Evolutionary conservation across 2,797 vertebrate species (phyloP).

Genomic region (Pyrrhura leucotis): DNA sequence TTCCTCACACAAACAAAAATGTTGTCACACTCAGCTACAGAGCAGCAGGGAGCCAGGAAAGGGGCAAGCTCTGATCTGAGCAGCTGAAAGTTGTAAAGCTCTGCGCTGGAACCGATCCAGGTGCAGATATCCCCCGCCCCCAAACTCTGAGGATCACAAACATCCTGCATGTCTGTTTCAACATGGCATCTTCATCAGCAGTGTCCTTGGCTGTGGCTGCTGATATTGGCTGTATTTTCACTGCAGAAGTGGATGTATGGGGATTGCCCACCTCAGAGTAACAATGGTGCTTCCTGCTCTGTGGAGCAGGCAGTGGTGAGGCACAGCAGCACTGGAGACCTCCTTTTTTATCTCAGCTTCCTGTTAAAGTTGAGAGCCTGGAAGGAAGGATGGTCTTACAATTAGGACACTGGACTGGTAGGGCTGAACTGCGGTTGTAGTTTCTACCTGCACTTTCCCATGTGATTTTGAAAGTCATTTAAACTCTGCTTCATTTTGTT

Average conservation of each 20-base stretch:
- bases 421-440: background rate
- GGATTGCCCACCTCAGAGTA: background rate
- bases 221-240: background rate
- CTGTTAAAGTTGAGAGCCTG: background rate
- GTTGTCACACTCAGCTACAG: background rate
- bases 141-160: background rate
- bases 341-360: background rate
- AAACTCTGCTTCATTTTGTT: background rate
- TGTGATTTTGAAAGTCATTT: background rate
- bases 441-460: background rate
- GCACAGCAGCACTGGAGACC: background rate
- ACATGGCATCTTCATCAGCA: background rate
- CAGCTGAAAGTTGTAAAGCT: background rate
- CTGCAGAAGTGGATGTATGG: background rate
- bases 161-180: background rate
- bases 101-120: background rate
- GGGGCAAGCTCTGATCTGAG: fast-evolving
- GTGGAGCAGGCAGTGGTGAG: fast-evolving
- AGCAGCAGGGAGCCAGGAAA: background rate
- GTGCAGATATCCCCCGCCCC: background rate
- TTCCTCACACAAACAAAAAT: background rate
- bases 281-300: background rate
- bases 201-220: background rate
- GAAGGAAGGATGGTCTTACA: background rate
- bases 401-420: background rate